These are phyloP conservation scores for Netelia inedita DNA, from an alignment of 2,888 invertebrate genomes.

Conservation along the genomic window DNA sequence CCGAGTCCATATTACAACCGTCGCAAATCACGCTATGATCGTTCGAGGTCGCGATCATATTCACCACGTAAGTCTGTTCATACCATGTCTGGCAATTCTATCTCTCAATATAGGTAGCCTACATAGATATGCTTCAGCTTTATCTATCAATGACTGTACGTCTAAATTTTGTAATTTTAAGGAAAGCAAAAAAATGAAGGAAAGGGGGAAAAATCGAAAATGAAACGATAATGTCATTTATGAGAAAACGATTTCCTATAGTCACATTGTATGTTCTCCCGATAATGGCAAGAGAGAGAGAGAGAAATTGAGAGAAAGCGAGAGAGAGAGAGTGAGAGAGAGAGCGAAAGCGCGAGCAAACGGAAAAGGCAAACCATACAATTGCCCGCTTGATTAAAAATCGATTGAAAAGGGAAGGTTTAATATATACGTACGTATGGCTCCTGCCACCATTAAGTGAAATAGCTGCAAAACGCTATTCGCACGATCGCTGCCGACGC, in stretches of 20 bases:
- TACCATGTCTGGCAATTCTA: slow-evolving; percentile 73
- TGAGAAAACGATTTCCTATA: slow-evolving; percentile 30
- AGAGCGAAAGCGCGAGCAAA: neutral
- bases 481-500: no score
- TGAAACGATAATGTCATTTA: neutral
- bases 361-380: slow-evolving; percentile 70
- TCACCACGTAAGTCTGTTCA: slow-evolving; percentile 91
- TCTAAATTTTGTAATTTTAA: slow-evolving; percentile 68
- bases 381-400: slow-evolving; percentile 27
- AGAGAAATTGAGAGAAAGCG: slow-evolving; percentile 33
- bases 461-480: no score
- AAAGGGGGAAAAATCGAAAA: slow-evolving; percentile 7
- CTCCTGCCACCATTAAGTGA: no score
- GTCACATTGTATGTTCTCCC: slow-evolving; percentile 23
- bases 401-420: no score
- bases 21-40: slow-evolving; percentile 89
- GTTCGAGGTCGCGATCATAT: slow-evolving; percentile 91
- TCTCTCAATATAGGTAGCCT: slow-evolving; percentile 73
- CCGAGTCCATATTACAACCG: slow-evolving; percentile 91
- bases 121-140: slow-evolving; percentile 78
- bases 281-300: slow-evolving; percentile 70
- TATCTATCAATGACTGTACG: slow-evolving; percentile 64
- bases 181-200: slow-evolving; percentile 32
- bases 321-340: slow-evolving; percentile 53
- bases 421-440: no score